Base-by-base conservation (phyloP, 1,140 invertebrate species). In the Lepidostoma basale region DNA sequence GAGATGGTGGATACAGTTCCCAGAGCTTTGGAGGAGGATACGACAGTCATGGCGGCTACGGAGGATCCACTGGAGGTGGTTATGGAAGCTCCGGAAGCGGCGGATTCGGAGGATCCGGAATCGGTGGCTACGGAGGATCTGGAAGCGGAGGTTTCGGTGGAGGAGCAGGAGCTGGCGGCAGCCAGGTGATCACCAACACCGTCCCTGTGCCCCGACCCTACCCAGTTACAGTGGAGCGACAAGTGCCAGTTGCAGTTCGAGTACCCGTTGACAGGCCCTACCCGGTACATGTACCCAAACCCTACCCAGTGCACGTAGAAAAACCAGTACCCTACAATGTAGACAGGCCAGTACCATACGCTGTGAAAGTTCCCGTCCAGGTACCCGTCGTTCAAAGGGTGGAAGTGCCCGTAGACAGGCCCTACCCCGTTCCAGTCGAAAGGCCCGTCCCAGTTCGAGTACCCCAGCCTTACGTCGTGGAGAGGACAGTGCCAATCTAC, bases 321-420 rank as follows among this genome's bases (percentile, higher is more conserved):
- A 79, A 75, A 58, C 67, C 70, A 3, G 76, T 78, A 6, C 78
- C 78, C 8, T 65, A 66, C 62, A 68, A 68, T 30, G 72, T 74
- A 12, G 66, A 72, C 18, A 74, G 71, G 60, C 71, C 71, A 5
- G 69, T 75, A 6, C 75, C 74, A 0, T 74, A 74, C 60, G 65
- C 74, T 9, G 75, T 76, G 0, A 71, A 73, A 45, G 73, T 74
- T 3, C 68, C 74, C 10, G 28, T 59, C 62, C 79, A 81, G 4
- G 77, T 80, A 3, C 83, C 82, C 0, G 78, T 82, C 3, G 76
- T 78, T 25, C 74, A 77, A 3, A 77, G 76, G 70, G 75, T 79
- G 8, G 74, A 77, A 62, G 76, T 79, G 42, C 76, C 72, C 12
- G 74, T 79, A 25, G 75, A 75, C 10, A 74, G 75, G 59, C 73